Evolutionary conservation across 2,113 vertebrate species (phyloP).

Genomic region (Notiomystis cincta): DNA sequence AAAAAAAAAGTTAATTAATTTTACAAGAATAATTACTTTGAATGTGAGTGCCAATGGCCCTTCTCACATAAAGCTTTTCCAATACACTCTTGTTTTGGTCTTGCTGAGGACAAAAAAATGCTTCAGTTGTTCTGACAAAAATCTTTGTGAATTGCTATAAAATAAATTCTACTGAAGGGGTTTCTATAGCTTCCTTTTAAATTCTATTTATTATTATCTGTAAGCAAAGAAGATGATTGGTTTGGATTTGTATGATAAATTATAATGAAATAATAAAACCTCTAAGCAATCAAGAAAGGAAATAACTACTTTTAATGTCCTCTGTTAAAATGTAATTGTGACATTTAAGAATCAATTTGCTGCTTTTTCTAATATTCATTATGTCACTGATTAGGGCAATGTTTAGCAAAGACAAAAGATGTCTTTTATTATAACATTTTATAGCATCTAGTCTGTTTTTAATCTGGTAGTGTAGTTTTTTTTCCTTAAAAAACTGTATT

Average conservation of each 20-base stretch:
- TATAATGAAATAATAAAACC: slow-evolving; percentile 15
- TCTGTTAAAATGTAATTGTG: slow-evolving; percentile 22
- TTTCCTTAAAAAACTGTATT: neutral
- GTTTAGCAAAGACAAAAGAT: neutral
- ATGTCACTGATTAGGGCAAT: neutral
- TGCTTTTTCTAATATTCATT: slow-evolving; percentile 12
- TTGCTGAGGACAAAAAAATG: slow-evolving; percentile 14
- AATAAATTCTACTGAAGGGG: neutral
- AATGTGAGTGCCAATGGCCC: slow-evolving; percentile 8
- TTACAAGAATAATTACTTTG: slow-evolving; percentile 54
- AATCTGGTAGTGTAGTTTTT: neutral
- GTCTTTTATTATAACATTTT: neutral
- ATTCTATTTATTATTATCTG: neutral
- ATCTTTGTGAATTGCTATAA: neutral
- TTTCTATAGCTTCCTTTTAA: neutral
- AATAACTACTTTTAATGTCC: slow-evolving; percentile 35
- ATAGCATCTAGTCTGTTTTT: neutral
- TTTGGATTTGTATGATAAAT: slow-evolving; percentile 8
- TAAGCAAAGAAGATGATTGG: slow-evolving; percentile 4
- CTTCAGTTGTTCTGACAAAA: neutral
- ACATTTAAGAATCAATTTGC: slow-evolving; percentile 13
- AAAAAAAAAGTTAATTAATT: slow-evolving; percentile 61
- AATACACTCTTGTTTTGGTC: slow-evolving; percentile 15
- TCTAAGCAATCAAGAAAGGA: slow-evolving; percentile 14
- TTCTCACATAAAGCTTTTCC: slow-evolving; percentile 40